Evolutionary conservation across 2,797 vertebrate genomes (phyloP).

Genomic region (Anas capensis): DNA sequence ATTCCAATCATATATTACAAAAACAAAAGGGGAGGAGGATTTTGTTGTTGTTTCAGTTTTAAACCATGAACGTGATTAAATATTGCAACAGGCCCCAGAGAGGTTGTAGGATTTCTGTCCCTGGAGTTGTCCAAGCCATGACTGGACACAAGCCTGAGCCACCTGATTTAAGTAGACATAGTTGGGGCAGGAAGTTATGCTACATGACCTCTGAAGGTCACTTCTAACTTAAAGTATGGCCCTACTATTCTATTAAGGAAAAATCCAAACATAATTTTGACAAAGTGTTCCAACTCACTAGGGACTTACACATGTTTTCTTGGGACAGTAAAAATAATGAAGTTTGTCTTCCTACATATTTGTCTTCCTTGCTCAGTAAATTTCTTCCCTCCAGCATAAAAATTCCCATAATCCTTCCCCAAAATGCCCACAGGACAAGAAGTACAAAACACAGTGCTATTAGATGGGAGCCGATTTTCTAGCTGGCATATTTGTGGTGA

Average conservation of each 20-base stretch:
- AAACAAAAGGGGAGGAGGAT: rapidly evolving
- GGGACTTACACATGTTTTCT: neutral
- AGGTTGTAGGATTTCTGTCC: neutral
- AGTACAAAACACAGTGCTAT: rapidly evolving
- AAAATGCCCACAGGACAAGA: neutral
- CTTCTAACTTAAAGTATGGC: neutral
- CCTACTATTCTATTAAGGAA: neutral
- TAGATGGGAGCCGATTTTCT: neutral
- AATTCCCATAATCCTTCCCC: neutral
- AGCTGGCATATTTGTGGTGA: neutral
- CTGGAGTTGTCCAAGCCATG: neutral
- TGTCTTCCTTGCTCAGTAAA: neutral
- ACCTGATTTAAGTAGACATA: neutral
- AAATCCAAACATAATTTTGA: neutral
- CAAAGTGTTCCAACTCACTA: neutral
- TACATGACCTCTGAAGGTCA: neutral
- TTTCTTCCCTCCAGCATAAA: neutral
- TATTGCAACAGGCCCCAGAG: neutral
- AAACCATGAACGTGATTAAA: neutral
- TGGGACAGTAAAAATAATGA: neutral
- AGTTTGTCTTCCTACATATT: neutral
- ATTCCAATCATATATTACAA: neutral
- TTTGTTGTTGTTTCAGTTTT: neutral
- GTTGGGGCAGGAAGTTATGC: neutral
- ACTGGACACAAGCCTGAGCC: neutral